These are phyloP conservation scores for Drosophila nr. perissopoda DNA, from an alignment of 2,888 invertebrate species.

Conservation along the genomic window DNA sequence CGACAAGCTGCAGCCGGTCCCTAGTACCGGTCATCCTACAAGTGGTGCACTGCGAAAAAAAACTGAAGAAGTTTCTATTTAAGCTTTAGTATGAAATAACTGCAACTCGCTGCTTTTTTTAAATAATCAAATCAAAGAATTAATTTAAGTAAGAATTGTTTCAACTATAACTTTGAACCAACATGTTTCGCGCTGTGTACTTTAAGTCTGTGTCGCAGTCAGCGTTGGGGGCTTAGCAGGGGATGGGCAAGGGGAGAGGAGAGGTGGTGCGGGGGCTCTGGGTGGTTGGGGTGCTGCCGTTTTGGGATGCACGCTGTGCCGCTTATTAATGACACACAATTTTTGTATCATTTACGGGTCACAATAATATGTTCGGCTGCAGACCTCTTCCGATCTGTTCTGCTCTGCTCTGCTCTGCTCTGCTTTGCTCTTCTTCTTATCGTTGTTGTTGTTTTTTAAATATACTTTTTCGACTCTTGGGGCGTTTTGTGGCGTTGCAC, in stretches of 20 bases:
- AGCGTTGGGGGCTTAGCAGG: neutral
- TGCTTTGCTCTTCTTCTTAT: constrained; percentile 1
- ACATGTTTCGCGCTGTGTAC: constrained; percentile 12
- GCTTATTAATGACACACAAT: constrained; percentile 83
- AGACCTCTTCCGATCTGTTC: constrained; percentile 28
- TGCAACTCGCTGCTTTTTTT: no score
- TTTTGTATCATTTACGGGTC: constrained; percentile 83
- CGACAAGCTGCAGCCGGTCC: constrained; percentile 54
- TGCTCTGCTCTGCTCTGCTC: neutral
- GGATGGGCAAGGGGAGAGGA: neutral
- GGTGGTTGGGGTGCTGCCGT: constrained; percentile 14
- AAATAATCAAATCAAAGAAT: neutral
- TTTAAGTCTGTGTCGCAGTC: neutral
- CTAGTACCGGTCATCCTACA: constrained; percentile 68
- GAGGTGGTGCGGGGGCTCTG: constrained; percentile 5
- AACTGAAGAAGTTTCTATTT: neutral
- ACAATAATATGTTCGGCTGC: constrained; percentile 66
- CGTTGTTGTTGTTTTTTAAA: neutral
- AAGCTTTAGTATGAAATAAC: no score
- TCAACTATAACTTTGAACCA: neutral
- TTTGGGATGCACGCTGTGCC: constrained; percentile 66
- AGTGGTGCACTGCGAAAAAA: constrained; percentile 12
- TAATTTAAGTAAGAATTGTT: neutral
- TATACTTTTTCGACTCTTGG: neutral
- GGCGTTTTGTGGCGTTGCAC: constrained; percentile 63